Base-by-base conservation (phyloP, 2,797 vertebrate species). In the Choloepus didactylus region DNA sequence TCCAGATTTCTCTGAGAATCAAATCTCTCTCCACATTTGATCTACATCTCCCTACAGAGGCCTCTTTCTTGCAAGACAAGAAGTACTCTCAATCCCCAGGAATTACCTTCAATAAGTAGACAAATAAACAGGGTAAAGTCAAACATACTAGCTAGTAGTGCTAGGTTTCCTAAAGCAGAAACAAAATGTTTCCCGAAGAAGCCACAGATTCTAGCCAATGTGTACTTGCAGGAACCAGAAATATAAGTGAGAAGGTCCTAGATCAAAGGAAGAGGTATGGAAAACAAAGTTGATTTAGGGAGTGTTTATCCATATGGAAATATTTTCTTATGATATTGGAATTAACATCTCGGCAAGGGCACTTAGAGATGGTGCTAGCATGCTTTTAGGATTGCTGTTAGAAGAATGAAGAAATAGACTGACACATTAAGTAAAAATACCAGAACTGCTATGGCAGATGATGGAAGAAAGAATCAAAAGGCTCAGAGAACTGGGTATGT, bases 1-100 rank as follows among this genome's bases (percentile, higher is more conserved):
- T 84, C 35, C 6, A 62, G 60, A 54, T 77, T 95, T 88, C 82
- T 9, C 44, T 29, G 49, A 62, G 15, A 87, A 92, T 70, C 5
- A 4, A 64, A 25, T 77, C 88, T 83, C 23, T 83, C 16, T 87
- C 29, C 9, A 70, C 5, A 14, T 76, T 69, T 77, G n/a, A 29
- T 6, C 9, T 76, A 76, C 16, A 76, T 59, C 23, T 83, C 3
- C 3, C 21, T 70, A 12, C 25, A 59, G 87, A 87, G n/a, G 0
- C 11, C 4, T 69, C 51, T 67, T 44, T 4, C 29, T 82, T 83
- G 21, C 2, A 76, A 82, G 29, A 62, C 4, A 54, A 44, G 4
- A 82, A 67, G 3, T 44, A 6, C 25, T 49, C 4, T 35, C 49
- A 85, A 11, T 23, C 67, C 49, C 23, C 29, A 76, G 35, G 60